Conservation (phyloP, 2,797 vertebrate species). For the Nothura maculosa region DNA sequence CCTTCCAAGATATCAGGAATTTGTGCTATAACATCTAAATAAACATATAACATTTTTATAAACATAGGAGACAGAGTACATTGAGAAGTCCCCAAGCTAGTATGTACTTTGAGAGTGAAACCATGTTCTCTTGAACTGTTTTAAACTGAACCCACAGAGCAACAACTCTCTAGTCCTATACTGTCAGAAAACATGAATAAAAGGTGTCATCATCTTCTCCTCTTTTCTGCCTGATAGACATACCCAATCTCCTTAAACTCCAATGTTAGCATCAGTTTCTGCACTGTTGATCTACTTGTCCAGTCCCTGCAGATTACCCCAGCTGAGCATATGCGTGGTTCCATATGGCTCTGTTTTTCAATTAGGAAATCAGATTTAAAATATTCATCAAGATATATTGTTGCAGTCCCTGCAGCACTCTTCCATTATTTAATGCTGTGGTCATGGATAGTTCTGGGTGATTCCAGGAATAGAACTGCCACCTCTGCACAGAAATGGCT, state of each 20-base stretch:
- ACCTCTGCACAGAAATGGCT: constrained; percentile 17
- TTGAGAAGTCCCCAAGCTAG: background rate
- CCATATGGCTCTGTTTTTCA: background rate
- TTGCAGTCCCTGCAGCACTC: background rate
- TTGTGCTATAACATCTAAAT: background rate
- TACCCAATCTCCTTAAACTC: background rate
- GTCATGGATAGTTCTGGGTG: constrained; percentile 38
- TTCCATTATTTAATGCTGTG: background rate
- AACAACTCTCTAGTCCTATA: background rate
- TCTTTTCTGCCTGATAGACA: background rate
- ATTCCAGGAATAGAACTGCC: constrained; percentile 36
- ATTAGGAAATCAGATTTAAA: background rate
- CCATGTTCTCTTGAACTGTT: background rate
- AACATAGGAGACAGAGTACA: background rate
- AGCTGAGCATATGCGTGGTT: rapidly evolving
- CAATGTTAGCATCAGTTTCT: background rate
- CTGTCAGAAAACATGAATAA: background rate
- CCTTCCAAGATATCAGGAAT: background rate
- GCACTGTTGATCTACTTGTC: background rate
- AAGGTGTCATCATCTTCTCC: background rate
- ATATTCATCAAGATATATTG: background rate
- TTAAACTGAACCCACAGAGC: background rate
- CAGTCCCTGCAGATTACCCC: background rate
- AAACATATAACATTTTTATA: background rate
- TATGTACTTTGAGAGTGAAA: background rate